Evolutionary conservation across 1,140 invertebrate species (phyloP), one percentile per base, ranked within the genome.

Genomic region (Chironomus tepperi): DNA sequence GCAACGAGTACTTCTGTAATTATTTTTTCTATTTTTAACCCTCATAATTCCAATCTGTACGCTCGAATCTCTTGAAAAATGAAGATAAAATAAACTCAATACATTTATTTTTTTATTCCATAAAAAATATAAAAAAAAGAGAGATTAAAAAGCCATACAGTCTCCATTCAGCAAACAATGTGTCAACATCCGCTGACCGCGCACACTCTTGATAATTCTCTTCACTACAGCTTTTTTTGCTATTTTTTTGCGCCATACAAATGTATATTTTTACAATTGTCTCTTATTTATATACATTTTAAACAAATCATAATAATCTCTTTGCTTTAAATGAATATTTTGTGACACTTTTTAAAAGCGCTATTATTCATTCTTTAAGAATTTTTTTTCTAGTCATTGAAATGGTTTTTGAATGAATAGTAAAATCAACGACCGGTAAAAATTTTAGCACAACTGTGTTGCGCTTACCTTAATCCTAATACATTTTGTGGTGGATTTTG

Each of bases 121-220:
- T 5, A 57, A n/a, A 57, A 57, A n/a, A n/a, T 57, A 57, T 57
- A 15, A n/a, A 57, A 57, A 57, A 12, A 57, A 57, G 47, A 34
- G 12, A 57, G 47, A 57, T 57, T 57, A 57, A n/a, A 57, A n/a
- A n/a, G 47, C 47, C 47, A 57, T 57, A 57, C 12, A 57, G 12
- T 15, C 47, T 57, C 47, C 47, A 57, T 57, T 57, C 47, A 57
- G 47, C 47, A 57, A 57, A 57, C 47, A 15, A n/a, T 57, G n/a
- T 57, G 47, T 57, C 47, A 57, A 57, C 47, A 57, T 57, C 47
- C 47, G 47, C 47, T 57, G 47, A 57, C 47, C 47, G 47, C 47
- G 47, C 47, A 12, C n/a, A 57, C n/a, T 57, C 47, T 57, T 57
- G 47, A 57, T 57, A 57, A 57, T 57, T 57, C 47, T 34, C 24